Percentiles rank a stretch among this genome's conserved stretches.
phyloP scores from a whole-genome alignment of 2,797 vertebrate species.

The Oreochromis grahami region DNA sequence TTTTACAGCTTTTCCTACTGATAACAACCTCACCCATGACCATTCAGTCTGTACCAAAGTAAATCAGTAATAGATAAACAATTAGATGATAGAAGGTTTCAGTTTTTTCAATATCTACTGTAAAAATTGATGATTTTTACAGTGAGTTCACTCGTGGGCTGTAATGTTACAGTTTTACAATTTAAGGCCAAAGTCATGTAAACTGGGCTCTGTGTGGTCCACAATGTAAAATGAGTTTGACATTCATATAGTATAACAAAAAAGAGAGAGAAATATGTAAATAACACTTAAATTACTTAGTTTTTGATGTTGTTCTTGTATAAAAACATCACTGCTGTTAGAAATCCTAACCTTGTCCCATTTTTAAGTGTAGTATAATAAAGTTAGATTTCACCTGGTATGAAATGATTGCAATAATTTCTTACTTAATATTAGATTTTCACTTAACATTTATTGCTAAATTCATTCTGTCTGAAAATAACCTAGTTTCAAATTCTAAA shows the following conservation, averaged over 20 bases:
- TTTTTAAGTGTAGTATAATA: background rate
- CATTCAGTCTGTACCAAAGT: accelerated
- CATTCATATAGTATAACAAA: background rate
- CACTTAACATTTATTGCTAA: background rate
- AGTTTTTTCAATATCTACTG: background rate
- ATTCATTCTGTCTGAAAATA: background rate
- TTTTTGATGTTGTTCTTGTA: background rate
- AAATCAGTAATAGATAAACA: background rate
- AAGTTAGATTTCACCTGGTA: background rate
- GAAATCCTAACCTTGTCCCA: background rate
- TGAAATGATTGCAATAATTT: background rate
- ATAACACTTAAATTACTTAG: background rate
- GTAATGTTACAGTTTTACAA: background rate
- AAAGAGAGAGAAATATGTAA: background rate
- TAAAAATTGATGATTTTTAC: background rate
- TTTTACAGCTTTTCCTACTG: background rate
- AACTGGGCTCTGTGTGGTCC: background rate
- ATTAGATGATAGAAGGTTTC: background rate
- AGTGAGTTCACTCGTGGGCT: background rate
- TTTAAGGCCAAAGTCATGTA: background rate
- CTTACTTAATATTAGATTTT: background rate
- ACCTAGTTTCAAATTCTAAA: background rate
- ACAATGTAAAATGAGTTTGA: background rate
- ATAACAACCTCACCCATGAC: background rate
- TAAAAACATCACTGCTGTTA: background rate